Evolutionary conservation across 2,113 vertebrate species (phyloP).

Genomic region (Platanista minor): DNA sequence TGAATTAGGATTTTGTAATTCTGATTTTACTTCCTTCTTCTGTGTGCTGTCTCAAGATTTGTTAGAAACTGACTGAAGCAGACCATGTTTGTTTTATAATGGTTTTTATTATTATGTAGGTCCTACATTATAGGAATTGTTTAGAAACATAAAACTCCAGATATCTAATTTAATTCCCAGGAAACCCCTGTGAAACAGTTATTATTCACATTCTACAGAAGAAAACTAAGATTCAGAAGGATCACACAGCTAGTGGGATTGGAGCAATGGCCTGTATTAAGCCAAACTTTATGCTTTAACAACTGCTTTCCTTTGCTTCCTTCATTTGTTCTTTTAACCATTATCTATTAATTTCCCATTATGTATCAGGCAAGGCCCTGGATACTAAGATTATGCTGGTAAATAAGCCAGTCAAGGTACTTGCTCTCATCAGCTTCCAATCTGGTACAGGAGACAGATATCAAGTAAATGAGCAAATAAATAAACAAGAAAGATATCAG

Average conservation of each 20-base stretch:
- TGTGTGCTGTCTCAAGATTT: not conserved
- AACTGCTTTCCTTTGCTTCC: not conserved
- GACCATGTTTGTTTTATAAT: not conserved
- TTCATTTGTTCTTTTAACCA: not conserved
- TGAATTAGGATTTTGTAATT: not conserved
- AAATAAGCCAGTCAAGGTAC: not conserved
- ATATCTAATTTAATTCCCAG: not conserved
- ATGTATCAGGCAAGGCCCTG: not conserved
- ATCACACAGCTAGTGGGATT: not conserved
- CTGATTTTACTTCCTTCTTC: not conserved
- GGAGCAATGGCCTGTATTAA: not conserved
- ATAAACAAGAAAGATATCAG: not conserved
- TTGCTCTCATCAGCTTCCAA: not conserved
- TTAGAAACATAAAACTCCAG: not conserved
- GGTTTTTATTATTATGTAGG: not conserved
- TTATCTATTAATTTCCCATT: not conserved
- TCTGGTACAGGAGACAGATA: not conserved
- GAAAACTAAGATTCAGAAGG: not conserved
- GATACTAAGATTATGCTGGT: not conserved
- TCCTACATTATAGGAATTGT: not conserved
- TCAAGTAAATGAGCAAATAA: not conserved
- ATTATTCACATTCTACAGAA: not conserved
- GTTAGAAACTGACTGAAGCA: not conserved
- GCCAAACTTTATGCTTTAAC: not conserved
- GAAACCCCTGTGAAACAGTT: not conserved